phyloP scores from a whole-genome alignment of 2,797 vertebrate species.

The Alcedo quadribrachys region DNA sequence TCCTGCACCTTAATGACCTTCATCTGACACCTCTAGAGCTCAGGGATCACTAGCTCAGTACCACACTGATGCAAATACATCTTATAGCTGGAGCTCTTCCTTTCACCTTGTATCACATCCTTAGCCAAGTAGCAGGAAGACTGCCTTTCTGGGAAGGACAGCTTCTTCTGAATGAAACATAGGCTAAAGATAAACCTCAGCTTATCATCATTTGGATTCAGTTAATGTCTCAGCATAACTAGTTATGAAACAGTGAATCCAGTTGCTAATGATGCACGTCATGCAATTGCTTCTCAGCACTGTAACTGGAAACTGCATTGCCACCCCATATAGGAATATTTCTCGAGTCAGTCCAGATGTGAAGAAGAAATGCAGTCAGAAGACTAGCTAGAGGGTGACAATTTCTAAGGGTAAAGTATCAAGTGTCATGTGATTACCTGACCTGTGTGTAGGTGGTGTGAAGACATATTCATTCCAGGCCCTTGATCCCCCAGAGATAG shows the following conservation, averaged over 20 bases:
- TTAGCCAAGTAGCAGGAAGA: not conserved
- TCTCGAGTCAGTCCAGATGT: constrained; percentile 3
- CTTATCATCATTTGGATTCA: not conserved
- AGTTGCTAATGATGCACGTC: not conserved
- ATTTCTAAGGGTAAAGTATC: not conserved
- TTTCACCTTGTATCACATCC: not conserved
- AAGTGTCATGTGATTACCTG: not conserved
- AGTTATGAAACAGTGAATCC: not conserved
- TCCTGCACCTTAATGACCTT: not conserved
- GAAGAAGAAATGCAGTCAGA: constrained; percentile 13
- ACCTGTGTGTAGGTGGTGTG: not conserved
- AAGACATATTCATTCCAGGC: not conserved
- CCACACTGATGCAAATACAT: not conserved
- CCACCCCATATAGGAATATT: not conserved
- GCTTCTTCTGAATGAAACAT: not conserved
- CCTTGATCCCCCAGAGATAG: not conserved
- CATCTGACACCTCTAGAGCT: not conserved
- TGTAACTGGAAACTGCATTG: constrained; percentile 1
- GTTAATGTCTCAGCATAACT: not conserved
- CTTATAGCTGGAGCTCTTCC: not conserved
- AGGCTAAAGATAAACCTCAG: not conserved
- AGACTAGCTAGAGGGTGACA: constrained; percentile 36
- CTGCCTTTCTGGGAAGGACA: not conserved
- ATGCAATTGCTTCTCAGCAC: not conserved
- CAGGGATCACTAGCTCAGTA: not conserved